Evolutionary conservation across 1,140 invertebrate genomes (phyloP).

Genomic region (Stenopsyche tienmushanensis): DNA sequence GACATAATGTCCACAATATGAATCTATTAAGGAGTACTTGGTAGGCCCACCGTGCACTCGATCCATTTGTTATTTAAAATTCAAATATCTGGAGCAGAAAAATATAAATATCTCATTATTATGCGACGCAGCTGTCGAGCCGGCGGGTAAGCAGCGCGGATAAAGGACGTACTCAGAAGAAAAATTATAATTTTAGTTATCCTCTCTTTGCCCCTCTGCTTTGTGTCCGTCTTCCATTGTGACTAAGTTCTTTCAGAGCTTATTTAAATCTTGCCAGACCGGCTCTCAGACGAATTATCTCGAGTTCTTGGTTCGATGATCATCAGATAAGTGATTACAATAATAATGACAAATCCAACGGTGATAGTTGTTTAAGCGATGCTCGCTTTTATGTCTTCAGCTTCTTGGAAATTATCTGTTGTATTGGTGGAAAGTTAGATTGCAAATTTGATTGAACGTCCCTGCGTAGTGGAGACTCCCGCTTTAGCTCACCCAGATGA

Average conservation of each 20-base stretch:
- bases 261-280: not conserved
- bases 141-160: not conserved
- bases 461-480: too few relatives aligned
- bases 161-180: constrained; percentile 16
- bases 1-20: not conserved
- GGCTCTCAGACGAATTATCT: not conserved
- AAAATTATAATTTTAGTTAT: constrained; percentile 22
- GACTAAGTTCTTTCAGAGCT: not conserved
- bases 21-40: not conserved
- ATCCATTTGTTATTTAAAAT: constrained; percentile 11
- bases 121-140: constrained; percentile 17
- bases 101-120: constrained; percentile 19
- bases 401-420: too few relatives aligned
- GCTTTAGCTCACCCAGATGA: too few relatives aligned
- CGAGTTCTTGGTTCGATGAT: not conserved
- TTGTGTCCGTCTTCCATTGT: not conserved
- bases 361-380: too few relatives aligned
- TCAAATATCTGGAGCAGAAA: constrained; percentile 11
- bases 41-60: not conserved
- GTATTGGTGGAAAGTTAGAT: too few relatives aligned
- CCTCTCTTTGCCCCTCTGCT: not conserved
- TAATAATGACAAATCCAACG: not conserved
- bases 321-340: not conserved
- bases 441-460: too few relatives aligned
- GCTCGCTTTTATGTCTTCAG: too few relatives aligned